These are phyloP conservation scores for Catharus fuscescens DNA, from an alignment of 2,113 vertebrate genomes.

Conservation along the genomic window DNA sequence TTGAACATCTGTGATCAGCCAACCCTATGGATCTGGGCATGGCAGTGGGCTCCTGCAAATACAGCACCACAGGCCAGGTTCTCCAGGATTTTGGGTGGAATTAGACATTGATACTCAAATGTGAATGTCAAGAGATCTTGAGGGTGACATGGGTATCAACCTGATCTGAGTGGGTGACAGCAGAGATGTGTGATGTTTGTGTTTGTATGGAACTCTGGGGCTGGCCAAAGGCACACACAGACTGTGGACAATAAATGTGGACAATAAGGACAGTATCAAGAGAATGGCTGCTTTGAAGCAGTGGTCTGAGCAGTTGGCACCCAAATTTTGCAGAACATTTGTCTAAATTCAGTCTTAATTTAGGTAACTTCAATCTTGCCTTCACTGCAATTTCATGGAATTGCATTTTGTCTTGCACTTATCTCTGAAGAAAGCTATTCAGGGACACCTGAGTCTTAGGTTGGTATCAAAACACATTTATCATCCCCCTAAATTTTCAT, in stretches of 20 bases:
- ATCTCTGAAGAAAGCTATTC: background rate
- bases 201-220: background rate
- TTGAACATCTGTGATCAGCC: background rate
- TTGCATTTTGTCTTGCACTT: background rate
- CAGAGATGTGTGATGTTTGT: background rate
- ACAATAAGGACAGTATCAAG: background rate
- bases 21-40: too few relatives aligned
- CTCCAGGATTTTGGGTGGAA: background rate
- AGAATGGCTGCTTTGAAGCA: background rate
- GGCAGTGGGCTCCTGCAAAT: background rate
- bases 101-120: background rate
- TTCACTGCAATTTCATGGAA: background rate
- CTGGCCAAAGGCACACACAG: background rate
- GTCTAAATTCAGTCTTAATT: conserved; percentile 2
- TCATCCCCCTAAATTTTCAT: conserved; percentile 8
- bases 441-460: background rate
- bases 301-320: background rate
- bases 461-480: conserved; percentile 32
- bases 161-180: background rate
- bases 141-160: background rate
- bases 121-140: background rate
- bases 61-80: accelerated
- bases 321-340: background rate
- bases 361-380: background rate
- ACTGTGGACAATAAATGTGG: background rate